phyloP scores from a whole-genome alignment of 1,140 invertebrate genomes.

The Drosophila nigromelanica region DNA sequence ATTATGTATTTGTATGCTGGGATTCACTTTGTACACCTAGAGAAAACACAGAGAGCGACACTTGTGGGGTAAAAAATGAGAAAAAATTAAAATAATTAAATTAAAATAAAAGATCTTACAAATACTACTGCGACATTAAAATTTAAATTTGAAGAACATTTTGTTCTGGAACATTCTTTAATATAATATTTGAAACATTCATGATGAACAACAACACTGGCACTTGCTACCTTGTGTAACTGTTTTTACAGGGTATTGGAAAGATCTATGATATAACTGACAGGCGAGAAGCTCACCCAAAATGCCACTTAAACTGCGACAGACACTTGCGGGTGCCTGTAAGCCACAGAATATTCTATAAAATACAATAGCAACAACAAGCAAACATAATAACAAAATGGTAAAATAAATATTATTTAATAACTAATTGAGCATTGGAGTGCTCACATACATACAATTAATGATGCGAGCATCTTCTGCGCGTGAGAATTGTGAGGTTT shows the following conservation, averaged over 20 bases:
- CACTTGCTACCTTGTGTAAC: background rate
- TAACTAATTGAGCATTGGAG: slow-evolving; percentile 72
- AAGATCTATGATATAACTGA: slow-evolving; percentile 60
- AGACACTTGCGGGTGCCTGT: slow-evolving; percentile 38
- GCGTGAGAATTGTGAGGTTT: slow-evolving; percentile 76
- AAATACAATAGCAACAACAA: slow-evolving; percentile 15
- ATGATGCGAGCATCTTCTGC: slow-evolving; percentile 53
- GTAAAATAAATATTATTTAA: slow-evolving; percentile 68
- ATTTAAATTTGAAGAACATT: no score
- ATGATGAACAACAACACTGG: no score
- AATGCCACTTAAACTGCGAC: slow-evolving; percentile 67
- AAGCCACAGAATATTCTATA: slow-evolving; percentile 37
- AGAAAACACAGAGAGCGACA: no score
- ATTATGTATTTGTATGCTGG: no score
- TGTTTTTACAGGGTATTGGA: slow-evolving; percentile 19
- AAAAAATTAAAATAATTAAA: no score
- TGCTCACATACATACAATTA: slow-evolving; percentile 66
- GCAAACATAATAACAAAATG: slow-evolving; percentile 21
- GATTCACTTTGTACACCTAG: no score
- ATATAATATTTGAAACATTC: no score
- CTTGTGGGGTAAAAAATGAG: no score
- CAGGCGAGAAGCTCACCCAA: slow-evolving; percentile 45
- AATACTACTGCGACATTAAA: no score
- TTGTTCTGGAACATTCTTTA: no score
- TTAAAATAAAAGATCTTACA: no score